These are phyloP conservation scores for Pangasius djambal DNA, from an alignment of 2,797 vertebrate species.

Conservation along the genomic window DNA sequence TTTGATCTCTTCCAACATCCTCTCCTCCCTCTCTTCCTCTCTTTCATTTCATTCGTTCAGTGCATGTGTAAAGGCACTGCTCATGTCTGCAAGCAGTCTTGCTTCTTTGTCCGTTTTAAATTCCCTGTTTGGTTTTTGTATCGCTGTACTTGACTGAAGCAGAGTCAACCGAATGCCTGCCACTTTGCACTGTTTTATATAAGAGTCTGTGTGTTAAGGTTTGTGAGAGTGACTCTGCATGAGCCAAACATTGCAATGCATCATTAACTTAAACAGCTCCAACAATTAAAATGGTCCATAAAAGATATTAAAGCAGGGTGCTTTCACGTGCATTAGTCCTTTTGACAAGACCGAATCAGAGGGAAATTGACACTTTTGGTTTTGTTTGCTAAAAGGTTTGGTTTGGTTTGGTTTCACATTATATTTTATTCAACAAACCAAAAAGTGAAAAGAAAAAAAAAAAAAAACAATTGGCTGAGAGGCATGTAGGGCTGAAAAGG, in stretches of 20 bases:
- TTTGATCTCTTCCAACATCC: constrained; percentile 56
- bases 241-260: constrained; percentile 64
- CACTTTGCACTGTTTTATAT: constrained; percentile 40
- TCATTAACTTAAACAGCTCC: constrained; percentile 19
- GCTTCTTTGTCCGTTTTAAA: constrained; percentile 20
- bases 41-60: constrained; percentile 53
- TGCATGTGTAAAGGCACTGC: constrained; percentile 50
- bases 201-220: constrained; percentile 39
- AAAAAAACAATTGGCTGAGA: too few relatives aligned
- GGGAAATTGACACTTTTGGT: not conserved
- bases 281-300: not conserved
- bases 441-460: not conserved
- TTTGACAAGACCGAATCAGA: not conserved
- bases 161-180: constrained; percentile 15
- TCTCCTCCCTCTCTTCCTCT: constrained; percentile 47
- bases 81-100: constrained; percentile 55
- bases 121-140: constrained; percentile 6
- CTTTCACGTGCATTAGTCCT: not conserved
- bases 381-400: too few relatives aligned
- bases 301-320: constrained; percentile 4
- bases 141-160: constrained; percentile 19
- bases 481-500: not conserved
- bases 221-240: constrained; percentile 47
- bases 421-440: not conserved
- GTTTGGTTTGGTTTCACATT: not conserved